Conservation (phyloP, 2,113 vertebrate genomes). For the Gymnocephalus cernua region DNA sequence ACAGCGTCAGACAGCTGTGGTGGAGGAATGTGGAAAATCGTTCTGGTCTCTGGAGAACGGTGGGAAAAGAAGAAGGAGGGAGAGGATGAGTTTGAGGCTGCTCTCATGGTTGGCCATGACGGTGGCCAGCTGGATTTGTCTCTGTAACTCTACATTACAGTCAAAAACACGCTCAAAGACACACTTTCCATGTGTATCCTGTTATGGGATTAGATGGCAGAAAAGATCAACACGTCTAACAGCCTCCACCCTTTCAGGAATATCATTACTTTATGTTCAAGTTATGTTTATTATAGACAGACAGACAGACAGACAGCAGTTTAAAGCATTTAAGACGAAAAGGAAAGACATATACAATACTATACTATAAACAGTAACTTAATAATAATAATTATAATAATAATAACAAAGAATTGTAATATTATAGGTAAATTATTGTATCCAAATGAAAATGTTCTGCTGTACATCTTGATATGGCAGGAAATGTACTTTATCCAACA, state of each 20-base stretch:
- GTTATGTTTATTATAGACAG: neutral
- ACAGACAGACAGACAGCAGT: too few species aligned
- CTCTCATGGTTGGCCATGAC: slow-evolving; percentile 26
- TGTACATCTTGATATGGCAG: neutral
- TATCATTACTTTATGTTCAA: neutral
- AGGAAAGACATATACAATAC: too few species aligned
- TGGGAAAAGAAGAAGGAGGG: slow-evolving; percentile 55
- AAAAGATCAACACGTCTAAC: slow-evolving; percentile 12
- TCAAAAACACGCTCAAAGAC: slow-evolving; percentile 55
- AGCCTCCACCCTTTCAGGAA: neutral
- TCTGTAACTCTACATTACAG: slow-evolving; percentile 6
- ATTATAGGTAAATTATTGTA: too few species aligned
- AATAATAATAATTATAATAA: too few species aligned
- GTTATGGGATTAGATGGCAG: slow-evolving; percentile 15
- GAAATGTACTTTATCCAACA: neutral
- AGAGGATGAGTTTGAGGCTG: slow-evolving; percentile 2
- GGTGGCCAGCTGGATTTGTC: slow-evolving; percentile 55
- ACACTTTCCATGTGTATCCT: slow-evolving; percentile 21
- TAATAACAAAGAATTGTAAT: too few species aligned
- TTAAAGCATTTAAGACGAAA: too few species aligned
- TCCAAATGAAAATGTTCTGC: neutral
- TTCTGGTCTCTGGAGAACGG: slow-evolving; percentile 51
- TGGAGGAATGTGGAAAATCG: slow-evolving; percentile 65
- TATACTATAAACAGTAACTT: too few species aligned
- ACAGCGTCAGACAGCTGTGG: slow-evolving; percentile 49